Evolutionary conservation across 2,113 vertebrate species (phyloP).

Genomic region (Colaptes auratus): DNA sequence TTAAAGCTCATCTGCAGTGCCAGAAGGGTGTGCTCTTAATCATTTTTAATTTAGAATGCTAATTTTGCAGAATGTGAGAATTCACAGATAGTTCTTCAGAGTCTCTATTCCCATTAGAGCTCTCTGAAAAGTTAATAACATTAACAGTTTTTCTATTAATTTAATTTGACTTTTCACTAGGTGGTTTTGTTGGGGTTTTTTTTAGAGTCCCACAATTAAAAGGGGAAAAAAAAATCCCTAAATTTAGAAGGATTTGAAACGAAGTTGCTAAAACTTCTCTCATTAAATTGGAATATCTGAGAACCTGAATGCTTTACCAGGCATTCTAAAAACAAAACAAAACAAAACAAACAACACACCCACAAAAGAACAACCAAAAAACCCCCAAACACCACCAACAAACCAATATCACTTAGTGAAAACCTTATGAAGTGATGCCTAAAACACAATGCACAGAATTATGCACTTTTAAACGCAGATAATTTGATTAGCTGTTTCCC

Average conservation of each 20-base stretch:
- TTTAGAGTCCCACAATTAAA: not conserved
- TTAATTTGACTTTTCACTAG: not conserved
- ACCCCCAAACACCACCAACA: too few species aligned
- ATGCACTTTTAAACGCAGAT: not conserved
- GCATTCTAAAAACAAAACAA: not conserved
- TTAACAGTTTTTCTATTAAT: not conserved
- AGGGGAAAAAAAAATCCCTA: not conserved
- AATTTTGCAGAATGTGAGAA: conserved; percentile 20
- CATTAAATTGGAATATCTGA: not conserved
- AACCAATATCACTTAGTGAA: not conserved
- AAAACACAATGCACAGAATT: not conserved
- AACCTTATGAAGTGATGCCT: not conserved
- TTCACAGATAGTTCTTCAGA: not conserved
- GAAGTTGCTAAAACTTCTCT: not conserved
- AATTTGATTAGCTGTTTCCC: not conserved
- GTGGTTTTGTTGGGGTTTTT: too few species aligned
- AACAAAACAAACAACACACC: too few species aligned
- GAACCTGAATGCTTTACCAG: not conserved
- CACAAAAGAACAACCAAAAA: too few species aligned
- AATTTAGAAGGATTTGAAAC: not conserved
- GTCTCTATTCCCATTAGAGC: not conserved
- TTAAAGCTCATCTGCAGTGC: conserved; percentile 8
- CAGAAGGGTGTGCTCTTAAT: conserved; percentile 19
- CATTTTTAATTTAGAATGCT: conserved; percentile 17
- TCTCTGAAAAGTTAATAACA: not conserved